Evolutionary conservation across 2,797 vertebrate genomes (phyloP), one percentile per base, ranked within the genome.

Genomic region (Telmatherina bonti): DNA sequence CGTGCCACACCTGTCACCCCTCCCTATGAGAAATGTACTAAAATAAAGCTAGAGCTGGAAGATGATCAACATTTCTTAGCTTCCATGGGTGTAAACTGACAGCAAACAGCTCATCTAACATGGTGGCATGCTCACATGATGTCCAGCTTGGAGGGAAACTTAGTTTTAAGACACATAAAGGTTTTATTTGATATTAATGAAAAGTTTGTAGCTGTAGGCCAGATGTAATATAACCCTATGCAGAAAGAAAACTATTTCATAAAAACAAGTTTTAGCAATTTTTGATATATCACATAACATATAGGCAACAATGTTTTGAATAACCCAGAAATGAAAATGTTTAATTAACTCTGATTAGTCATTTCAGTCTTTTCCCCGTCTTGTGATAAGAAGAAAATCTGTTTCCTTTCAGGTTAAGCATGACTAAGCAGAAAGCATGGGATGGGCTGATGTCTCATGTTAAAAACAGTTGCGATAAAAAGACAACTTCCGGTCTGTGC

Each of bases 381-480:
- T 22, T 15, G 27, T 8, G 13, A 27, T 18, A 4, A 53, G 6
- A 29, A 2, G 15, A 29, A 20, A 1, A 36, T 38, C 26, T n/a
- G 12, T 65, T 30, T 62, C 67, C 79, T 76, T 78, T 55, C 26
- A 70, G n/a, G 30, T 67, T 58, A 74, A 58, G 82, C 80, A 81
- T 92, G 89, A 92, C 85, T 89, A 91, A 87, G 88, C 90, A 89
- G 70, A 92, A 88, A 79, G 29, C 31, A 66, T 55, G 78, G 80
- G 78, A 72, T 82, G 84, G 83, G 78, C 60, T 47, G 51, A 51
- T 12, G 1, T 15, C 10, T 71, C 2, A 27, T 0, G 57, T 62
- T 24, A 82, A n/a, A 87, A 70, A 7, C 0, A 7, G 0, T 1
- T 7, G n/a, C 4, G 24, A 27, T 29, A 55, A 62, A 67, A 24